Evolutionary conservation across 2,113 vertebrate species (phyloP).

Genomic region (Panthera uncia): DNA sequence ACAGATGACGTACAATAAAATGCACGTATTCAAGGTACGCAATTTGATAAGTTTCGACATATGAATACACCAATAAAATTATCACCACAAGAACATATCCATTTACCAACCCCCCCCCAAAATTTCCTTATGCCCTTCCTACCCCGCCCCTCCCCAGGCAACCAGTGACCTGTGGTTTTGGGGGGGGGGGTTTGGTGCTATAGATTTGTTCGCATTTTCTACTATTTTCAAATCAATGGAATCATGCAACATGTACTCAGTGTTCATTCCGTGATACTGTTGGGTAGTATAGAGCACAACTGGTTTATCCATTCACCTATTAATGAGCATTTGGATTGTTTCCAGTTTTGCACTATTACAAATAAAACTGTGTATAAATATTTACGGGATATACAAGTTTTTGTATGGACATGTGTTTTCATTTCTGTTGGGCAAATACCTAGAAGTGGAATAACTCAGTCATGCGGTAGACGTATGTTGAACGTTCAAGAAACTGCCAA

Average conservation of each 20-base stretch:
- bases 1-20: background rate
- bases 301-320: conserved; percentile 23
- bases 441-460: background rate
- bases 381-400: background rate
- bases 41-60: conserved; percentile 26
- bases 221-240: background rate
- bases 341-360: conserved; percentile 36
- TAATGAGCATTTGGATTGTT: background rate
- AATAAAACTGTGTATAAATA: background rate
- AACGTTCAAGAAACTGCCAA: background rate
- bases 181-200: background rate
- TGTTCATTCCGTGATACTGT: background rate
- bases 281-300: background rate
- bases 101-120: no score
- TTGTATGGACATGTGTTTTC: background rate
- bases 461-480: background rate
- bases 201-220: background rate
- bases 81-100: background rate
- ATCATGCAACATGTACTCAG: background rate
- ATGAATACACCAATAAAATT: background rate
- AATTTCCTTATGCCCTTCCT: background rate
- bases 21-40: background rate
- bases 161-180: background rate
- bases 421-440: conserved; percentile 41
- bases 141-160: background rate